Evolutionary conservation across 1,140 invertebrate species (phyloP).

Genomic region (Hermetia illucens): DNA sequence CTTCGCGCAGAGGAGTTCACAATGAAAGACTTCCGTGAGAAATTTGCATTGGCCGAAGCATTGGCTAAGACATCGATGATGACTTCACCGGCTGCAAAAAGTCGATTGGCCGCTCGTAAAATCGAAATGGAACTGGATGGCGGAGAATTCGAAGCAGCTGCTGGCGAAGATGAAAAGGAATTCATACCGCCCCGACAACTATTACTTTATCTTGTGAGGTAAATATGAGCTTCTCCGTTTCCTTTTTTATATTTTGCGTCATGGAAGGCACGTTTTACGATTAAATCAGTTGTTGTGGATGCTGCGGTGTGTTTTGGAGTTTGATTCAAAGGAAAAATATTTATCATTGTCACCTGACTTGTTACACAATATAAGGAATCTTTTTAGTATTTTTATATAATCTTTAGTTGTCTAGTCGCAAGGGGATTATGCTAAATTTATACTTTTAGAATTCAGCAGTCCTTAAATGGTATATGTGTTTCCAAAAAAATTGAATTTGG

Average conservation of each 20-base stretch:
- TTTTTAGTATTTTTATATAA: too few species aligned
- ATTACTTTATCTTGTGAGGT: slow-evolving; percentile 47
- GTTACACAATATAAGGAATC: too few species aligned
- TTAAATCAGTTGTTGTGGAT: too few species aligned
- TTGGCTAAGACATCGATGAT: slow-evolving; percentile 39
- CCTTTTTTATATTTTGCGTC: too few species aligned
- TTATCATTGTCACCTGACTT: too few species aligned
- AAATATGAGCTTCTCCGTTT: slow-evolving; percentile 12
- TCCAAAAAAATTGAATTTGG: too few species aligned
- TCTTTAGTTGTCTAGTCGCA: too few species aligned
- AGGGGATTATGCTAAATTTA: too few species aligned
- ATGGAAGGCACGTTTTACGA: neutral
- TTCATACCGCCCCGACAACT: slow-evolving; percentile 46
- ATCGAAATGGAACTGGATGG: slow-evolving; percentile 32
- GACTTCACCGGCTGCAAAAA: slow-evolving; percentile 37
- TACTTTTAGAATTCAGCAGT: too few species aligned
- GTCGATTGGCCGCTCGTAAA: slow-evolving; percentile 35
- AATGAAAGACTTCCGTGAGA: slow-evolving; percentile 32
- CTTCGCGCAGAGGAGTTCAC: neutral
- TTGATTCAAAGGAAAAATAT: too few species aligned
- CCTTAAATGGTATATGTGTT: too few species aligned
- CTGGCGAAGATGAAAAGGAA: slow-evolving; percentile 14
- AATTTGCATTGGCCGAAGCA: slow-evolving; percentile 39
- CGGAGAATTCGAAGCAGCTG: slow-evolving; percentile 1
- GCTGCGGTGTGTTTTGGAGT: too few species aligned